Evolutionary conservation across 1,140 invertebrate species (phyloP), one percentile per base, ranked within the genome.

Genomic region (Drosophila athabasca): DNA sequence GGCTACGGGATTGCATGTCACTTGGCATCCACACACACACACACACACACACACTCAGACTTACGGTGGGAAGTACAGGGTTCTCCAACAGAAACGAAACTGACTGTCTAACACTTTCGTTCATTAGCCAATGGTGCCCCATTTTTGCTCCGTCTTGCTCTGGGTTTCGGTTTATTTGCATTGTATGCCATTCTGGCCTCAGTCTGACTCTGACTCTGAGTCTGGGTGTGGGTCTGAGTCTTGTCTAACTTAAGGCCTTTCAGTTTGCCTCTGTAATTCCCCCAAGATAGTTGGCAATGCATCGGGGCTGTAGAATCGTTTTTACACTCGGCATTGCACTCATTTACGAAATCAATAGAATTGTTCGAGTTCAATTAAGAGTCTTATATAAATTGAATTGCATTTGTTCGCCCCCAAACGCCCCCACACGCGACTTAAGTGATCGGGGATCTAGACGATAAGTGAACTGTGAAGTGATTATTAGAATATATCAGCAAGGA

Each of bases 1-100:
- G 35, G 74, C 65, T 26, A 46, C 51, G 67, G 72, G 49, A 84
- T 85, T 73, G 80, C 81, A 85, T 84, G 81, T 83, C 79, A 83
- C 66, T 79, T 76, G 62, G 62, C 62, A 72, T 79, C 80, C 80
- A 80, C 71, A 76, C 55, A 7, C 7, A 26, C 2, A 15, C 13
- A 41, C 62, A 65, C 31, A 46, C 22, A 29, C 54, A 52, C 51
- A 43, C 44, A 55, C 54, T 24, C 17, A 19, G 17, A 19, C 17
- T 60, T 22, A 35, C 46, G 57, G 29, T 62, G 48, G 35, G 35
- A 39, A 39, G 35, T 13, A 39, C 26, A 31, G 45, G 17, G 46
- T 29, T 53, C 13, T 53, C 4, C 39, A n/a, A 15, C 19, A 31
- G 17, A 17, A n/a, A 22, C 59, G 17, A 17, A n/a, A 22, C 59